phyloP scores from a whole-genome alignment of 2,113 vertebrate species.

The Megaceryle maxima region DNA sequence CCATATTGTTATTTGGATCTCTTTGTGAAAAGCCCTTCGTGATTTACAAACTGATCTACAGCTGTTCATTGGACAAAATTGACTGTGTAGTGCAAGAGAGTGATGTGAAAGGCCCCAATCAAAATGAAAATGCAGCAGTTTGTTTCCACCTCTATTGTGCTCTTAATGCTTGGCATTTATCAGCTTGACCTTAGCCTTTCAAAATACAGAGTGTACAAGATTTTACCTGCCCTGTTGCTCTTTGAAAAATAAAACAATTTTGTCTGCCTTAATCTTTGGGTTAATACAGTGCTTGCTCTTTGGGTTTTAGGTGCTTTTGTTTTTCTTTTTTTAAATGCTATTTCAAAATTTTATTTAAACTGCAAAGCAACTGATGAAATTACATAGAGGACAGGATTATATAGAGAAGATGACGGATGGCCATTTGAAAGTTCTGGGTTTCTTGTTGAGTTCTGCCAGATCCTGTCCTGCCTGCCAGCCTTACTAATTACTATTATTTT shows the following conservation, averaged over 20 bases:
- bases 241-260: background rate
- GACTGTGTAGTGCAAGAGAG: too few species aligned
- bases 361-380: background rate
- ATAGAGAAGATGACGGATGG: background rate
- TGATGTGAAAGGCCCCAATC: background rate
- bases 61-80: background rate
- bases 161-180: background rate
- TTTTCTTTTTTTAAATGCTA: background rate
- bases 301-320: background rate
- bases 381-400: background rate
- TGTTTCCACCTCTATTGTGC: background rate
- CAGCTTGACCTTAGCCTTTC: background rate
- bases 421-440: background rate
- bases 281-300: background rate
- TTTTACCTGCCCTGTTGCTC: background rate
- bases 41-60: background rate
- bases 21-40: background rate
- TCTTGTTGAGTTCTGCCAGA: background rate
- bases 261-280: background rate
- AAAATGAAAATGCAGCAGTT: background rate
- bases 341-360: background rate
- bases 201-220: background rate
- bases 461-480: background rate
- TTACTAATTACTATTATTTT: background rate
- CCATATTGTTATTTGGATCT: background rate